Evolutionary conservation across 2,888 invertebrate species (phyloP).

Genomic region (Adelognathus sp.): DNA sequence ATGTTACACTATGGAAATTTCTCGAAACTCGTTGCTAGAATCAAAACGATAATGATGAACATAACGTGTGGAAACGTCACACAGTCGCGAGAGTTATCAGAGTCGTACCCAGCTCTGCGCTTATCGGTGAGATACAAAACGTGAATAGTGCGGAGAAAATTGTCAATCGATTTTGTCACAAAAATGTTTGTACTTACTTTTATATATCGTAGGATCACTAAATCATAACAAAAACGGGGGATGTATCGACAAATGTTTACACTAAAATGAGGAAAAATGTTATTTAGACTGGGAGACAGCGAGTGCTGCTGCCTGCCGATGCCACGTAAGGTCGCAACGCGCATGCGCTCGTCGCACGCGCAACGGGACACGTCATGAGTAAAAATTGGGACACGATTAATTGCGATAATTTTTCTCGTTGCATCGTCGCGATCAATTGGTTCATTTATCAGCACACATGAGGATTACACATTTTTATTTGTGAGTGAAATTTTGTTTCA

Average conservation of each 20-base stretch:
- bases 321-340: constrained; percentile 85
- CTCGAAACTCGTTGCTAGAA: not conserved
- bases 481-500: not conserved
- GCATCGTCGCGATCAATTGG: not conserved
- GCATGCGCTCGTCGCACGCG: constrained; percentile 81
- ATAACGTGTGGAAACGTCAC: constrained; percentile 58
- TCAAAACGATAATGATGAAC: not conserved
- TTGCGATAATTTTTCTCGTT: not conserved
- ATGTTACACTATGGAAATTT: constrained; percentile 41
- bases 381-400: constrained; percentile 39
- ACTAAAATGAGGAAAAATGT: constrained; percentile 71
- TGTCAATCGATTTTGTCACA: not conserved
- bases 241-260: constrained; percentile 74
- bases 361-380: constrained; percentile 74
- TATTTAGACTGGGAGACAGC: constrained; percentile 69
- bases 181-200: constrained; percentile 71
- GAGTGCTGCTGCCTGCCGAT: constrained; percentile 74
- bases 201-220: constrained; percentile 67
- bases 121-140: constrained; percentile 19
- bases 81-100: constrained; percentile 48
- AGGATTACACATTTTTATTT: not conserved
- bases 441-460: not conserved
- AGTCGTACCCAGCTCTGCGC: constrained; percentile 68
- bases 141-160: not conserved
- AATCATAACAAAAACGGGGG: constrained; percentile 75